phyloP scores from a whole-genome alignment of 2,113 vertebrate species.

The Pithys albifrons region DNA sequence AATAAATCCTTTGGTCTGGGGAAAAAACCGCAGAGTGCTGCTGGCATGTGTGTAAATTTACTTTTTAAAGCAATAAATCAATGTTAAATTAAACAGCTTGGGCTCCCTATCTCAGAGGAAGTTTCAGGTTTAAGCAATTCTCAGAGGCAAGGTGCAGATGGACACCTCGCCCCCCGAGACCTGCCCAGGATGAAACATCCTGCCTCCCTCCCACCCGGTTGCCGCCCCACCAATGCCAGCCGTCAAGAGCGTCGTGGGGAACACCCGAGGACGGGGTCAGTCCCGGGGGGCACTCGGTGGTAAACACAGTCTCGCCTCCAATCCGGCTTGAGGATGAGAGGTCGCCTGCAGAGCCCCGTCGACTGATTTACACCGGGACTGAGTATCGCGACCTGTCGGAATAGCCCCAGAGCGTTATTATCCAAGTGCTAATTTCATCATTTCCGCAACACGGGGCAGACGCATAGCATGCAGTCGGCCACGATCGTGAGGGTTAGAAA shows the following conservation, averaged over 20 bases:
- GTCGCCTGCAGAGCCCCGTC: not conserved
- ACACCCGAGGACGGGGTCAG: not conserved
- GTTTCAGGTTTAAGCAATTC: slow-evolving; percentile 45
- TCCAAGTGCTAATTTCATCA: not conserved
- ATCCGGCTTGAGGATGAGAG: not conserved
- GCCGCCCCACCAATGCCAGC: not conserved
- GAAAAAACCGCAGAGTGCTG: slow-evolving; percentile 67
- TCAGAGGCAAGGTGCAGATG: slow-evolving; percentile 13
- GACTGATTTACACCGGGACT: not conserved
- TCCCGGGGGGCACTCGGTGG: too few relatives aligned
- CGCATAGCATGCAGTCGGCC: not conserved
- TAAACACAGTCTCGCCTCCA: not conserved
- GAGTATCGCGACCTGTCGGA: not conserved
- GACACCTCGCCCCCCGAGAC: not conserved
- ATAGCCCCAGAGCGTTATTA: not conserved
- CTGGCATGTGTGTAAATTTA: slow-evolving; percentile 76
- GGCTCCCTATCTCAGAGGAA: slow-evolving; percentile 57
- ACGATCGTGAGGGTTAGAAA: not conserved
- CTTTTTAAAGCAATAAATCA: slow-evolving; percentile 83
- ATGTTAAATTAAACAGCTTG: slow-evolving; percentile 78
- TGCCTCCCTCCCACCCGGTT: not conserved
- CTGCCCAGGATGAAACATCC: not conserved
- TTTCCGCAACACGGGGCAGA: not conserved
- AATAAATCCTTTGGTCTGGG: slow-evolving; percentile 75
- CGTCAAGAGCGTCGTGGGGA: not conserved